Conservation (phyloP, 1,140 invertebrate genomes). For the Drosophila bipectinata region DNA sequence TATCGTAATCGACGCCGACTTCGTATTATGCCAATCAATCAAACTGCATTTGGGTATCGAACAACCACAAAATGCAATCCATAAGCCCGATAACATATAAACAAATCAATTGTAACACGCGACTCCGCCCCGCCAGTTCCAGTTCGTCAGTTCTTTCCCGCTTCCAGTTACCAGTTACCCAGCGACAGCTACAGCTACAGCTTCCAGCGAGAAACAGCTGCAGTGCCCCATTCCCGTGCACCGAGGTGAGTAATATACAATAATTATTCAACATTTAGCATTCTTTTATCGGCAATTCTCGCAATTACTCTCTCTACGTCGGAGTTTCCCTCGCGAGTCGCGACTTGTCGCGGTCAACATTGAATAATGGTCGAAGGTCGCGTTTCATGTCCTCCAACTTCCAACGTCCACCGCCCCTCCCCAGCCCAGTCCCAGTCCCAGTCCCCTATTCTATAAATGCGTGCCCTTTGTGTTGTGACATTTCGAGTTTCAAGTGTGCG, state of each 20-base stretch:
- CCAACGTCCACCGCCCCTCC: not conserved
- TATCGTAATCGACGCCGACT: constrained; percentile 32
- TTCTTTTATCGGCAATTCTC: constrained; percentile 24
- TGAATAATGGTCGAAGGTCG: constrained; percentile 43
- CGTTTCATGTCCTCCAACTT: constrained; percentile 27
- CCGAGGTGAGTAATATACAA: constrained; percentile 61
- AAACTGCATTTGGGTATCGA: constrained; percentile 59
- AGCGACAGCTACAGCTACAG: constrained; percentile 1
- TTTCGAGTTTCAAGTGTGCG: constrained; percentile 33
- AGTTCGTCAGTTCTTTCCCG: constrained; percentile 17
- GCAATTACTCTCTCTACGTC: constrained; percentile 35
- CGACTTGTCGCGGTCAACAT: constrained; percentile 37
- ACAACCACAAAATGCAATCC: constrained; percentile 56
- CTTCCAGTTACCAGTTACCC: constrained; percentile 1
- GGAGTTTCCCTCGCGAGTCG: constrained; percentile 21
- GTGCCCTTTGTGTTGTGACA: constrained; percentile 43
- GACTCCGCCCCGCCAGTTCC: constrained; percentile 48
- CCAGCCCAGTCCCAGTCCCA: not conserved
- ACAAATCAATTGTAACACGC: constrained; percentile 37
- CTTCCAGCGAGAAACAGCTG: constrained; percentile 42
- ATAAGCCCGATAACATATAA: constrained; percentile 17
- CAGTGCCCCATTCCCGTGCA: constrained; percentile 40
- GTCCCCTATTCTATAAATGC: constrained; percentile 36
- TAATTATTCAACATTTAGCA: constrained; percentile 14
- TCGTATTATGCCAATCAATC: constrained; percentile 79